These are phyloP conservation scores for Pipistrellus pipistrellus DNA, from an alignment of 2,797 vertebrate species.

Conservation along the genomic window DNA sequence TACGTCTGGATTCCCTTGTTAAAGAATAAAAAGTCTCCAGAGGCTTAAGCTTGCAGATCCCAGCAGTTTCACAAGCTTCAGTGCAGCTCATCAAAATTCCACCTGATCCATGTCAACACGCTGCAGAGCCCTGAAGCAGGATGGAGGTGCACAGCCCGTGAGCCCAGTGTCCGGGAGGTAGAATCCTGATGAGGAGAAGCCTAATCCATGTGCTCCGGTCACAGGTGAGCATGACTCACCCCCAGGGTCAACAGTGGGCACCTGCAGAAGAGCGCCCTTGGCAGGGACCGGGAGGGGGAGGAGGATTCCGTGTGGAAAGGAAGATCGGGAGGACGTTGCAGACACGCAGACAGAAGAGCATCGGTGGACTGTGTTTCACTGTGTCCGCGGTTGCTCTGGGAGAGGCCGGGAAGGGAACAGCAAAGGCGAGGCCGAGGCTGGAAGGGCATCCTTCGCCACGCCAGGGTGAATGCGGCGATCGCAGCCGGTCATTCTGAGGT, in stretches of 20 bases:
- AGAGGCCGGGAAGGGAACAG: rapidly evolving
- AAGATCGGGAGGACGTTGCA: rapidly evolving
- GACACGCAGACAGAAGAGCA: neutral
- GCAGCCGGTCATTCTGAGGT: rapidly evolving
- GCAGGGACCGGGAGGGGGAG: no score
- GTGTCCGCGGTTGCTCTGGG: rapidly evolving
- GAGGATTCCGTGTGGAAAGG: neutral
- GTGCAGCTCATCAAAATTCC: neutral
- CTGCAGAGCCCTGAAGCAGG: neutral
- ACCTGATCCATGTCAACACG: neutral
- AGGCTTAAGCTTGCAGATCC: neutral
- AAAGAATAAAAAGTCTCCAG: neutral
- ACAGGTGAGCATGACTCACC: neutral
- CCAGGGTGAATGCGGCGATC: rapidly evolving
- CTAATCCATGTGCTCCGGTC: no score
- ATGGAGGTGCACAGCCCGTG: no score
- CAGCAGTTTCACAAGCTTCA: neutral
- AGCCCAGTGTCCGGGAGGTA: neutral
- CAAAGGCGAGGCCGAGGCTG: rapidly evolving
- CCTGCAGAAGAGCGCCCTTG: neutral
- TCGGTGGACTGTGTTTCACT: rapidly evolving
- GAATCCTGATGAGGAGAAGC: no score
- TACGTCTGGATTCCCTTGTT: conserved; percentile 6
- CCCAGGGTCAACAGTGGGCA: neutral
- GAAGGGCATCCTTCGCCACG: neutral